These are phyloP conservation scores for Phlogophora meticulosa DNA, from an alignment of 2,888 invertebrate species.

Conservation along the genomic window DNA sequence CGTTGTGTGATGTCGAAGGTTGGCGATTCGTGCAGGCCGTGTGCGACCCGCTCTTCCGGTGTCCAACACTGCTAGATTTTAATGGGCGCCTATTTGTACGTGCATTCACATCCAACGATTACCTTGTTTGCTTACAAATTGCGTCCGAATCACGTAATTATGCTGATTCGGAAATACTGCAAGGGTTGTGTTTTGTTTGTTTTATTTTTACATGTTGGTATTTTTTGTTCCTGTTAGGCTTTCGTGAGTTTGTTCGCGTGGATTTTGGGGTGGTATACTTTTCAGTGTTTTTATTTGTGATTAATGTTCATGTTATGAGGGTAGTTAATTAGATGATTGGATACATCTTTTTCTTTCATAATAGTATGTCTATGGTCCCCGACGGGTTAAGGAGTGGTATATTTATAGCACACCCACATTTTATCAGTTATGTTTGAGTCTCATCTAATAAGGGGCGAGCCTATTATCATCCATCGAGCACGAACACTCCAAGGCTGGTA, in stretches of 20 bases:
- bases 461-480: too few species aligned
- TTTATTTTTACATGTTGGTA: conserved; percentile 19
- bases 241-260: background rate
- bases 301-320: background rate
- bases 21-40: conserved; percentile 80
- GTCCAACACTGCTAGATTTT: conserved; percentile 80
- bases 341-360: too few species aligned
- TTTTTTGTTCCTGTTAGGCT: conserved; percentile 1
- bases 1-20: conserved; percentile 89
- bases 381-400: too few species aligned
- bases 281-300: background rate
- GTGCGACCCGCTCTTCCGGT: conserved; percentile 85
- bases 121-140: conserved; percentile 67
- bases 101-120: conserved; percentile 66
- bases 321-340: background rate
- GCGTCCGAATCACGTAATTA: conserved; percentile 58
- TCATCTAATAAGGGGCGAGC: too few species aligned
- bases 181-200: conserved; percentile 33
- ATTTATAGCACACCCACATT: too few species aligned
- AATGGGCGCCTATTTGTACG: conserved; percentile 81
- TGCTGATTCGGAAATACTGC: conserved; percentile 54
- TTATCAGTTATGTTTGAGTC: too few species aligned
- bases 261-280: background rate
- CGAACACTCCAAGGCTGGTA: too few species aligned
- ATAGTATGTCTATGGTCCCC: too few species aligned